Evolutionary conservation across 2,113 vertebrate species (phyloP).

Genomic region (Rhagologus leucostigma): DNA sequence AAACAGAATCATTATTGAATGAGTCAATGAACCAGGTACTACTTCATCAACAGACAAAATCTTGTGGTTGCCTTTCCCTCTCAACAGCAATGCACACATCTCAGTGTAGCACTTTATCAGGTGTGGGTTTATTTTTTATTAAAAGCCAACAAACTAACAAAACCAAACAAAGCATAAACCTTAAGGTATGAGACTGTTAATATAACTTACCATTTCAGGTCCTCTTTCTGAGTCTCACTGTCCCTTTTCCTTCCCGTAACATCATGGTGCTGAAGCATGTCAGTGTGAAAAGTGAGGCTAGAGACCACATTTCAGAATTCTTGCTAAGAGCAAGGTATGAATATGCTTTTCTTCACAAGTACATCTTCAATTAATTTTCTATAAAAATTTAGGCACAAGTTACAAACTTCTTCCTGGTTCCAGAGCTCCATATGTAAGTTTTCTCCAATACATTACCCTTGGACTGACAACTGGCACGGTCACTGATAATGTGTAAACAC

Average conservation of each 20-base stretch:
- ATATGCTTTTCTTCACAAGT: neutral
- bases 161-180: neutral
- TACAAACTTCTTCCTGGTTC: neutral
- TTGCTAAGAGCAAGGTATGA: neutral
- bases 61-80: neutral
- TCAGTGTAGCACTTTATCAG: neutral
- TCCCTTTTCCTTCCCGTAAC: neutral
- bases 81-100: rapidly evolving
- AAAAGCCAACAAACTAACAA: neutral
- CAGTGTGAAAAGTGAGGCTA: neutral
- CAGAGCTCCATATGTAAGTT: neutral
- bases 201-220: neutral
- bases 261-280: neutral
- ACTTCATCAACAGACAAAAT: neutral
- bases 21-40: neutral
- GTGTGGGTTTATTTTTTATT: neutral
- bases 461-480: neutral
- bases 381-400: neutral
- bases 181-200: neutral
- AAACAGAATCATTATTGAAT: neutral
- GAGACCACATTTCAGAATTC: neutral
- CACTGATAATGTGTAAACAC: neutral
- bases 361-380: neutral
- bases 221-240: neutral
- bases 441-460: neutral